A percentile compares a stretch with the other conserved stretches of the same genome.
phyloP scores from a whole-genome alignment of 1,140 invertebrate genomes.

The Saccostrea cuccullata region DNA sequence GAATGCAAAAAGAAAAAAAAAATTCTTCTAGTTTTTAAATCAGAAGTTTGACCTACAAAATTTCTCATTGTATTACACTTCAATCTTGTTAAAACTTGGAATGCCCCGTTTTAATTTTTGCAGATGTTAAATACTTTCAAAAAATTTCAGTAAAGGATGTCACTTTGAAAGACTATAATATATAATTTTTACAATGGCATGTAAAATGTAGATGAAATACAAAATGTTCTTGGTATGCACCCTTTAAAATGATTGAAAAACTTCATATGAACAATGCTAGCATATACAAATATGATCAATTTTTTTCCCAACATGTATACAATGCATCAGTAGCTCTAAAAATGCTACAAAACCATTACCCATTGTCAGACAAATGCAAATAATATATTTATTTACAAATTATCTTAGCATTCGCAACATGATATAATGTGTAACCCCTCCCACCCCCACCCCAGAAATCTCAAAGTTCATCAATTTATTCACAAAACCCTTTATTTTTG shows the following conservation, averaged over 20 bases:
- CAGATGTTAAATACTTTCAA: conserved; percentile 27
- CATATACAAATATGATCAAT: not conserved
- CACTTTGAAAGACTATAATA: conserved; percentile 9
- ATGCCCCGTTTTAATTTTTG: not conserved
- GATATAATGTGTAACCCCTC: not conserved
- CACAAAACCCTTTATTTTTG: too few relatives aligned
- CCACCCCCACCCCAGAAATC: not conserved
- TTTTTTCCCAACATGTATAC: not conserved
- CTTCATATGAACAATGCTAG: not conserved
- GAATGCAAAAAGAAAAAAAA: not conserved
- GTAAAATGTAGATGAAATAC: not conserved
- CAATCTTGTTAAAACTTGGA: not conserved
- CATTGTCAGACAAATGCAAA: conserved; percentile 17
- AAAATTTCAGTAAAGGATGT: conserved; percentile 4
- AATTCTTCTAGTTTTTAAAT: not conserved
- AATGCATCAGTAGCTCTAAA: not conserved
- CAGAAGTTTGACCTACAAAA: not conserved
- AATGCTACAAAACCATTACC: conserved; percentile 27
- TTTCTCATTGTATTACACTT: not conserved
- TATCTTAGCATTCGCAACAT: not conserved
- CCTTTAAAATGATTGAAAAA: conserved; percentile 5
- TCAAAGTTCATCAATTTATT: not conserved
- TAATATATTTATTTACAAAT: conserved; percentile 17
- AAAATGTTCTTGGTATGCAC: conserved; percentile 7
- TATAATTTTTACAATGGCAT: not conserved